Evolutionary conservation across 2,113 vertebrate genomes (phyloP), one percentile per base, ranked within the genome.

Genomic region (Albula goreensis): DNA sequence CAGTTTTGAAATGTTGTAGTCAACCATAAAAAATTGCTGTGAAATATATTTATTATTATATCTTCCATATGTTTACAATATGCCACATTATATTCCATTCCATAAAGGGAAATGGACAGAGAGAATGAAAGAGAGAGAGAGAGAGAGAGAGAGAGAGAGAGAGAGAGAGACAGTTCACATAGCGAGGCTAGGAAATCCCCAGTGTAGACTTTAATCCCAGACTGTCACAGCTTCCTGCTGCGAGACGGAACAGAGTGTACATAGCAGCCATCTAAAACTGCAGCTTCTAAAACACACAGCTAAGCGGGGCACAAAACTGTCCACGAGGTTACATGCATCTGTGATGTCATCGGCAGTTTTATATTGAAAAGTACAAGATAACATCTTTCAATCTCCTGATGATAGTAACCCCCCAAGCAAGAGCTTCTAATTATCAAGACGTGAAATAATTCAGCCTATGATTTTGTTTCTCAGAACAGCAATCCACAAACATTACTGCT

Each of bases 101-200:
- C 31, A 41, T 41, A 41, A 41, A 41, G 31, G 31, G 31, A 41
- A 41, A 41, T 1, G 31, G 31, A 41, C 31, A 6, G 66, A 9
- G 66, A 7, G n/a, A 7, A 19, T 22, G n/a, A 25, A n/a, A 74
- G 70, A 74, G 70, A 31, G 22, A 74, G n/a, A 74, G n/a, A 74
- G 6, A 31, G n/a, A 74, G 91, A 91, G 90, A 2, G 89, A 94
- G 95, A 95, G 78, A 94, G 92, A 93, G 92, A 93, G 95, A 95
- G 95, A 94, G 87, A 93, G 88, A 94, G 92, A 94, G 86, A 92
- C 90, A 89, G 89, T 90, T 12, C 82, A 81, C 70, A 74, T 10
- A 89, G 89, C 92, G 93, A 89, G 92, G 92, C 10, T 88, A 95
- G 95, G 95, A 96, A 96, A 96, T 95, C 95, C 95, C 94, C 91